These are phyloP conservation scores for Ornithoptera priamus DNA, from an alignment of 2,888 invertebrate species.

Conservation along the genomic window DNA sequence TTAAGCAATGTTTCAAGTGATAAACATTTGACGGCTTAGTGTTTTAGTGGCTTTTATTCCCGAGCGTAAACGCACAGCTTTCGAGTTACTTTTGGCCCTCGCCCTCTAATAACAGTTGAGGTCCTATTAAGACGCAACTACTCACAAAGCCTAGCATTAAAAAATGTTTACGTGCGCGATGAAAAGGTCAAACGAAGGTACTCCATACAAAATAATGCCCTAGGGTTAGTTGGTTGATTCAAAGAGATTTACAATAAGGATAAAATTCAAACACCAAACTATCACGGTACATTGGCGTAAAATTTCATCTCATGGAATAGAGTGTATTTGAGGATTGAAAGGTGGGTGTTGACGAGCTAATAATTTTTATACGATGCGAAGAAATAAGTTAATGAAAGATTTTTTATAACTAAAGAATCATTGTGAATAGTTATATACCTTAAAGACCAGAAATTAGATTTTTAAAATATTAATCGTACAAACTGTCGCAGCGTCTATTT, in stretches of 20 bases:
- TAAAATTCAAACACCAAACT: neutral
- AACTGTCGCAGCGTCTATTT: too few species aligned
- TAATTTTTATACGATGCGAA: too few species aligned
- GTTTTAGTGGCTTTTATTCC: slow-evolving; percentile 20
- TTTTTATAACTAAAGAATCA: too few species aligned
- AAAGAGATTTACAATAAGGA: slow-evolving; percentile 22
- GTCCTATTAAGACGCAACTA: slow-evolving; percentile 10
- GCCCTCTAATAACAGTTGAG: slow-evolving; percentile 15
- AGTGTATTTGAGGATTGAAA: too few species aligned
- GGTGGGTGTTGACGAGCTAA: too few species aligned
- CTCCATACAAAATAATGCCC: slow-evolving; percentile 10
- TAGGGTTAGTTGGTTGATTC: slow-evolving; percentile 2
- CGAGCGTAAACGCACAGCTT: slow-evolving; percentile 4
- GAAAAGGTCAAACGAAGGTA: slow-evolving; percentile 10
- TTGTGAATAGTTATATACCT: too few species aligned
- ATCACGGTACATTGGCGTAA: neutral
- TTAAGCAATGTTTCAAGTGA: slow-evolving; percentile 14
- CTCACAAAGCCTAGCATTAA: slow-evolving; percentile 6
- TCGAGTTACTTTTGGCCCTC: slow-evolving; percentile 8
- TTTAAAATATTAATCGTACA: too few species aligned
- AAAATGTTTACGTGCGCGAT: slow-evolving; percentile 8
- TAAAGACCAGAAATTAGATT: too few species aligned
- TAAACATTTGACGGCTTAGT: slow-evolving; percentile 15
- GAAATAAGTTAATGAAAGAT: too few species aligned
- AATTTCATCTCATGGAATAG: neutral